Conservation (phyloP, 2,113 vertebrate genomes). For the Pionites leucogaster region DNA sequence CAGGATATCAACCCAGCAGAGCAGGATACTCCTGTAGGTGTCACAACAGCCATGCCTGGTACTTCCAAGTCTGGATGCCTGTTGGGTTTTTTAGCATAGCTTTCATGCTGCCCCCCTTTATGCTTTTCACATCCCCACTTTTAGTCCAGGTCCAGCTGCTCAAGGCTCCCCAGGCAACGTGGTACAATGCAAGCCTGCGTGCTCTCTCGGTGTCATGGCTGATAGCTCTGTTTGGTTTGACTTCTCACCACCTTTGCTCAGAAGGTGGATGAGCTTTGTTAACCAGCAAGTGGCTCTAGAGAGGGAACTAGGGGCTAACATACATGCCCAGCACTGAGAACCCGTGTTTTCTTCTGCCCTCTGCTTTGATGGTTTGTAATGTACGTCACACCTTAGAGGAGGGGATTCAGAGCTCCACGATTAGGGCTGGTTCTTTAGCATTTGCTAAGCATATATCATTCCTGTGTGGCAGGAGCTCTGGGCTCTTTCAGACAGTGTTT, state of each 20-base stretch:
- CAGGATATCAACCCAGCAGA: background rate
- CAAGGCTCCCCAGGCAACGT: background rate
- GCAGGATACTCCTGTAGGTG: background rate
- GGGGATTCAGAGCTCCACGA: background rate
- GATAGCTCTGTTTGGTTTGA: background rate
- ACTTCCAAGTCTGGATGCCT: background rate
- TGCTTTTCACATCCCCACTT: background rate
- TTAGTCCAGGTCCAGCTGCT: background rate
- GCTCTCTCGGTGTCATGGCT: rapidly evolving
- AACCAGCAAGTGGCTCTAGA: background rate
- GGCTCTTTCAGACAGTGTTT: background rate
- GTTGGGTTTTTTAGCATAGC: rapidly evolving
- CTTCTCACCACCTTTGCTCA: background rate
- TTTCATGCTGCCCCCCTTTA: background rate
- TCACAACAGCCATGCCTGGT: background rate
- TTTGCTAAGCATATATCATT: background rate
- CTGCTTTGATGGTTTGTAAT: background rate
- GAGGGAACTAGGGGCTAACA: background rate
- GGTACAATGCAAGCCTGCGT: background rate
- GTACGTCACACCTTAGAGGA: background rate
- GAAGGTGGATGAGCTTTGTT: background rate
- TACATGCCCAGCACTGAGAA: background rate
- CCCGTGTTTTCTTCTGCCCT: background rate
- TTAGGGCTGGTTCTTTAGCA: background rate
- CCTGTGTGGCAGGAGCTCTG: background rate